These are phyloP conservation scores for Neopelma chrysocephalum DNA, from an alignment of 2,797 vertebrate genomes.

Conservation along the genomic window DNA sequence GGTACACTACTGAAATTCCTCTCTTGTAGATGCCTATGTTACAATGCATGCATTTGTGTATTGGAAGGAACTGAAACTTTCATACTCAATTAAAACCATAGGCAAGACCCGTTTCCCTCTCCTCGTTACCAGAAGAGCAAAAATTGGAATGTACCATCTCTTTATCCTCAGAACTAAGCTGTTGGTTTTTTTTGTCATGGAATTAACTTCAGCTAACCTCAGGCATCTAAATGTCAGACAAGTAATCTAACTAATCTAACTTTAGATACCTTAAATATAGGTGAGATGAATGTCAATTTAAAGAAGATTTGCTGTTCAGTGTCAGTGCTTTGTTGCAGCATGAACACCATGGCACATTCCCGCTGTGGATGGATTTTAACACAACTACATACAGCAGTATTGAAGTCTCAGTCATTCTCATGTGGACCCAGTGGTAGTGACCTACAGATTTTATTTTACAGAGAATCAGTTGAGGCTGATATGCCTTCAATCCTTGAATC, in stretches of 20 bases:
- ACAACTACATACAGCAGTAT: not conserved
- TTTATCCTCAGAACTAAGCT: not conserved
- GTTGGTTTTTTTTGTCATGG: not conserved
- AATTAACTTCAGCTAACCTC: not conserved
- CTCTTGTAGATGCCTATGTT: not conserved
- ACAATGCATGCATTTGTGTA: not conserved
- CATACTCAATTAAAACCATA: not conserved
- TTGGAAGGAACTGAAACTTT: not conserved
- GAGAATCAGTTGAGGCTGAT: not conserved
- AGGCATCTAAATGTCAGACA: not conserved
- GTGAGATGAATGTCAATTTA: not conserved
- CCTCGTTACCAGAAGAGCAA: not conserved
- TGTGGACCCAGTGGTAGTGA: not conserved
- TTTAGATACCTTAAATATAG: not conserved
- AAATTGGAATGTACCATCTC: not conserved
- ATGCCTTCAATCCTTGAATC: not conserved
- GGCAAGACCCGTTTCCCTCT: not conserved
- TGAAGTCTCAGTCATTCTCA: not conserved
- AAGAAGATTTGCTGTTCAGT: not conserved
- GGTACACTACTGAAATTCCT: not conserved
- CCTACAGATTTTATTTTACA: slow-evolving; percentile 1
- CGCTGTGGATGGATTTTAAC: not conserved
- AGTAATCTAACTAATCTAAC: not conserved
- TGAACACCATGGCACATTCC: not conserved
- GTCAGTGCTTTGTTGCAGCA: not conserved